Conservation (phyloP, 1,140 invertebrate genomes). For the Lucilia sericata region DNA sequence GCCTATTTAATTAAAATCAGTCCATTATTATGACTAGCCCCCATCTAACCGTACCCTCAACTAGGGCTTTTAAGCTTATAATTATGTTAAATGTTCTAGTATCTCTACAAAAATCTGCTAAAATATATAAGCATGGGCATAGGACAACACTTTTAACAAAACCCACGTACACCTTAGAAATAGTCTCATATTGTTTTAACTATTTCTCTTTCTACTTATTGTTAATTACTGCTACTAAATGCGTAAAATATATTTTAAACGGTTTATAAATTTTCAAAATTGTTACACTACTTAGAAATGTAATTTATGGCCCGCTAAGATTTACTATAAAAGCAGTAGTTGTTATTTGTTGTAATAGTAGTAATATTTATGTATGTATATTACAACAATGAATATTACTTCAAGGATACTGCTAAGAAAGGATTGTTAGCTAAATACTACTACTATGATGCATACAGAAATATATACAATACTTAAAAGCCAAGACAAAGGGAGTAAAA, state of each 20-base stretch:
- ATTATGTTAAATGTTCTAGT: too few relatives aligned
- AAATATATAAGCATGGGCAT: too few relatives aligned
- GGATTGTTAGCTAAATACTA: background rate
- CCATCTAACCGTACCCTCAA: too few relatives aligned
- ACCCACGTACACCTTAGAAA: too few relatives aligned
- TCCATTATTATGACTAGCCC: too few relatives aligned
- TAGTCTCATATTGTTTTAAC: background rate
- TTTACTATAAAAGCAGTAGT: background rate
- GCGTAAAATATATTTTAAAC: conserved; percentile 5
- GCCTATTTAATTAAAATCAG: too few relatives aligned
- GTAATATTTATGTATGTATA: too few relatives aligned
- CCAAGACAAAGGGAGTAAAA: background rate
- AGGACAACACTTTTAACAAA: too few relatives aligned
- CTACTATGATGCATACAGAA: background rate
- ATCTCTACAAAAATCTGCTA: too few relatives aligned
- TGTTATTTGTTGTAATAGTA: background rate
- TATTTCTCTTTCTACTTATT: background rate
- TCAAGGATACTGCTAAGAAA: background rate
- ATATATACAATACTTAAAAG: background rate
- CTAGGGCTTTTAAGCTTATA: too few relatives aligned
- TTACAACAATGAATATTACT: too few relatives aligned
- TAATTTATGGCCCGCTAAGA: background rate
- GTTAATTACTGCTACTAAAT: background rate
- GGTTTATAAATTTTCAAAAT: conserved; percentile 14
- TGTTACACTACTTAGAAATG: background rate